Evolutionary conservation across 2,797 vertebrate species (phyloP).

Genomic region (Sphenopsis melanotis): DNA sequence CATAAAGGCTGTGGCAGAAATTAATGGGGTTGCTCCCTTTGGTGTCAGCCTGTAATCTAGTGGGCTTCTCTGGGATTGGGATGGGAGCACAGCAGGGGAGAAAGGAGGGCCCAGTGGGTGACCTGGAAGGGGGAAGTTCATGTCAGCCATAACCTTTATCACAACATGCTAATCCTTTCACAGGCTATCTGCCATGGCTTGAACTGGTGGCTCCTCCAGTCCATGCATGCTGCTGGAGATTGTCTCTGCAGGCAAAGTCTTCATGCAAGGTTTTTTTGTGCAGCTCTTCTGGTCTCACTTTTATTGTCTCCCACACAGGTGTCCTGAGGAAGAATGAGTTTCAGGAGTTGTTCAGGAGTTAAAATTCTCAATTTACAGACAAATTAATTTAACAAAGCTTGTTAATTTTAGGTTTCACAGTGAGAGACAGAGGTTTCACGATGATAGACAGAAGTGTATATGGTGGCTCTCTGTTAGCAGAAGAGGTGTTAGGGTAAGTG

Average conservation of each 20-base stretch:
- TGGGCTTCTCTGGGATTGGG: not conserved
- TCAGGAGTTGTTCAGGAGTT: not conserved
- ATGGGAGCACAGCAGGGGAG: fast-evolving
- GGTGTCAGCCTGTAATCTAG: not conserved
- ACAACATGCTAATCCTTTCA: fast-evolving
- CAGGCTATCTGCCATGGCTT: not conserved
- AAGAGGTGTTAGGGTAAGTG: not conserved
- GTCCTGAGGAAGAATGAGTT: not conserved
- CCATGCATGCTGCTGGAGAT: not conserved
- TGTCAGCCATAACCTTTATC: not conserved
- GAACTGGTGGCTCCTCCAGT: not conserved
- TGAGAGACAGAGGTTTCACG: not conserved
- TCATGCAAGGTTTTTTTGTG: not conserved
- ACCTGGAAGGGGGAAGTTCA: not conserved
- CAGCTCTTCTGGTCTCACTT: not conserved
- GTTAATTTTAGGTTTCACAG: not conserved
- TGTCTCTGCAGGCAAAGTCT: not conserved
- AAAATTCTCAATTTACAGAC: not conserved
- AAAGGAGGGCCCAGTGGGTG: not conserved
- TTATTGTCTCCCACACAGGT: not conserved
- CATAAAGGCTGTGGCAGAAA: not conserved
- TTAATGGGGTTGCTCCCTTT: not conserved
- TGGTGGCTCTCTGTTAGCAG: fast-evolving
- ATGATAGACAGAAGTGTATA: not conserved
- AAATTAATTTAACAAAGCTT: not conserved